A percentile compares a stretch with the other conserved stretches of the same genome.
Conservation (phyloP, 2,888 invertebrate species). For the Anthrax anthrax region DNA sequence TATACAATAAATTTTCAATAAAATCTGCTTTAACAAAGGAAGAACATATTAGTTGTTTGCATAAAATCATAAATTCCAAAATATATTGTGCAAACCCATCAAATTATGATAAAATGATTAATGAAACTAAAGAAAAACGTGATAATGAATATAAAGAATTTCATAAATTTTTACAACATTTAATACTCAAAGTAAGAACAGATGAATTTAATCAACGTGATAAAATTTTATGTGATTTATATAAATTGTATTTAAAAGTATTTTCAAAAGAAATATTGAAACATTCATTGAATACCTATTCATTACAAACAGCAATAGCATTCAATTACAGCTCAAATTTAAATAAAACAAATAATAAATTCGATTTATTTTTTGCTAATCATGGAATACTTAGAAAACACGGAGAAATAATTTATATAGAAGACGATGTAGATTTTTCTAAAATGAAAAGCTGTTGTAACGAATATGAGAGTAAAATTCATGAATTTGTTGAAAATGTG, state of each 20-base stretch:
- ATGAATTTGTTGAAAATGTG: neutral
- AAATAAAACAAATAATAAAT: neutral
- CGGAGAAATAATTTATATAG: neutral
- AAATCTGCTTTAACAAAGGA: neutral
- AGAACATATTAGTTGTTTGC: neutral
- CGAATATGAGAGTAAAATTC: neutral
- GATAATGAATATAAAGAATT: neutral
- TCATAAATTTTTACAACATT: neutral
- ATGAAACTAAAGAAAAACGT: neutral
- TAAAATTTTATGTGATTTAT: neutral
- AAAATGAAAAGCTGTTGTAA: neutral
- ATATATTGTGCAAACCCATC: no score
- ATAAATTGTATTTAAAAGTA: neutral
- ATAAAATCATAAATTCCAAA: neutral
- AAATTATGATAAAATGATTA: neutral
- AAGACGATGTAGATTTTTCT: neutral
- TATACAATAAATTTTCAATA: neutral
- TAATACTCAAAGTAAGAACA: neutral
- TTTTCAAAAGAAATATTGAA: neutral
- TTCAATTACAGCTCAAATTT: neutral
- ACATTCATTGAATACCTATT: neutral
- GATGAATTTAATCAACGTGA: neutral
- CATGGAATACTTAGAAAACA: neutral
- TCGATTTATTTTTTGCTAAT: no score
- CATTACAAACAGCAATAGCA: conserved; percentile 1